These are phyloP conservation scores for Sialia sialis DNA, from an alignment of 2,113 vertebrate genomes.

Conservation along the genomic window DNA sequence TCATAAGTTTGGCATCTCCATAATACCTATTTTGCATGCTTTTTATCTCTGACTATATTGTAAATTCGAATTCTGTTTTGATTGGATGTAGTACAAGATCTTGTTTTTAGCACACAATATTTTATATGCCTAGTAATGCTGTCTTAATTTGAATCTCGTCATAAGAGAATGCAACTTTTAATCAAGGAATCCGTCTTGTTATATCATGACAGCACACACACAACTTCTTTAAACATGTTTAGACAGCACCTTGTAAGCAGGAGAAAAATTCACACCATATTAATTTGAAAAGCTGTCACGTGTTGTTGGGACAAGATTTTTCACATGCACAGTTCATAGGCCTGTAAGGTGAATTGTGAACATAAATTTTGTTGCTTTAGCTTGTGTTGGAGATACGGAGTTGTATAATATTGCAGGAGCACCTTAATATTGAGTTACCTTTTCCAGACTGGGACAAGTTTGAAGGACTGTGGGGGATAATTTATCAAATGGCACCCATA, in stretches of 20 bases:
- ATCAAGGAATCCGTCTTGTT: not conserved
- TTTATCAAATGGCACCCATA: not conserved
- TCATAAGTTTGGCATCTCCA: accelerated
- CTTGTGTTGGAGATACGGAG: not conserved
- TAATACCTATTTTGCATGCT: not conserved
- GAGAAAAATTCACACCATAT: not conserved
- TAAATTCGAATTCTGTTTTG: not conserved
- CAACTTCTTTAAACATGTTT: not conserved
- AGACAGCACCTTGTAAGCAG: not conserved
- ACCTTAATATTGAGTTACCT: not conserved
- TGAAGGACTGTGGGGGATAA: not conserved
- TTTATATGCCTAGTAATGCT: not conserved
- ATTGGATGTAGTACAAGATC: not conserved
- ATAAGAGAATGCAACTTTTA: not conserved
- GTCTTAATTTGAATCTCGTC: not conserved
- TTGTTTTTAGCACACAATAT: not conserved
- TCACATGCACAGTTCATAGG: not conserved
- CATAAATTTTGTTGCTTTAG: not conserved
- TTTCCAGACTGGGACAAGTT: not conserved
- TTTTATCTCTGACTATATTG: not conserved
- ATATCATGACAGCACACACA: not conserved
- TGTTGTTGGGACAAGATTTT: not conserved
- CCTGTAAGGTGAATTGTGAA: not conserved
- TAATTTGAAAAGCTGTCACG: not conserved
- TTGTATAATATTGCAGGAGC: not conserved